phyloP scores from a whole-genome alignment of 2,797 vertebrate genomes.

The Pristis pectinata region DNA sequence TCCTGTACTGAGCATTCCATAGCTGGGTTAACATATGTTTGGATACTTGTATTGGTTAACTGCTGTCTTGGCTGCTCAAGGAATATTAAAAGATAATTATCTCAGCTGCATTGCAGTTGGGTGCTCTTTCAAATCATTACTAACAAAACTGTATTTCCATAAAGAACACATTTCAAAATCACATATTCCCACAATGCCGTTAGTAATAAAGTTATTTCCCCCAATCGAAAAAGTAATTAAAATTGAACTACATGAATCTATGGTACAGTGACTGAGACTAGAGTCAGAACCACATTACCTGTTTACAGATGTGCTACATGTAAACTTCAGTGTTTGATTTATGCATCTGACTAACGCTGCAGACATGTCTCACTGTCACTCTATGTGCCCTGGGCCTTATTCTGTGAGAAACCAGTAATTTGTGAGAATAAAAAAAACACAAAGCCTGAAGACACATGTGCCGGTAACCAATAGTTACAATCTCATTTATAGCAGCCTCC shows the following conservation, averaged over 20 bases:
- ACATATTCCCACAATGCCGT: not conserved
- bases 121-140: not conserved
- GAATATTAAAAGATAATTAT: not conserved
- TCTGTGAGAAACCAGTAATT: conserved; percentile 12
- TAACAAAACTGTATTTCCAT: not conserved
- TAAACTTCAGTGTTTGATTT: not conserved
- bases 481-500: conserved; percentile 27
- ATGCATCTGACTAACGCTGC: not conserved
- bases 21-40: not conserved
- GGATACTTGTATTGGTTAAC: not conserved
- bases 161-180: not conserved
- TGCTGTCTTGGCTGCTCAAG: not conserved
- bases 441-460: conserved; percentile 12
- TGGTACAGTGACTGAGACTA: not conserved
- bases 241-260: not conserved
- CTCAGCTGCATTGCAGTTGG: not conserved
- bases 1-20: not conserved
- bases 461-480: conserved; percentile 35
- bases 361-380: not conserved
- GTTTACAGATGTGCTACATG: not conserved
- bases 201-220: not conserved
- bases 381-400: conserved; percentile 21
- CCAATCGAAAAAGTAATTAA: conserved; percentile 5
- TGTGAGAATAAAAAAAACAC: conserved; percentile 18
- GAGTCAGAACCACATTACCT: not conserved